Conservation (phyloP, 2,113 vertebrate genomes). For the Albula goreensis region DNA sequence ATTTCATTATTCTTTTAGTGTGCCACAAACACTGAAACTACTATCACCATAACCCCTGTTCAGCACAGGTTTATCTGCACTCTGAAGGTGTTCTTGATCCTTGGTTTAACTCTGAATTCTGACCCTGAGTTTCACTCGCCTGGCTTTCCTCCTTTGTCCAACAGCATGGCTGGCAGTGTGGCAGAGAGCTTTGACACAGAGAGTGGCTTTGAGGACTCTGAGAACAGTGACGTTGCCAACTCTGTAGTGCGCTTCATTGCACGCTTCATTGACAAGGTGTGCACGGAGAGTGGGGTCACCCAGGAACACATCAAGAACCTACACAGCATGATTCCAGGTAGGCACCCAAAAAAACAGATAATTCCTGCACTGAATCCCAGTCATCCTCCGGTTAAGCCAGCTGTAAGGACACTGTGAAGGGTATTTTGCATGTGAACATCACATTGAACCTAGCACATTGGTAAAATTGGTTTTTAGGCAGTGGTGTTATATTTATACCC, state of each 20-base stretch:
- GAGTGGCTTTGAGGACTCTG: slow-evolving; percentile 95
- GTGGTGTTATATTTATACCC: too few relatives aligned
- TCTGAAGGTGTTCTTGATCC: neutral
- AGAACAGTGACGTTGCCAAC: slow-evolving; percentile 89
- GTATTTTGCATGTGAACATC: neutral
- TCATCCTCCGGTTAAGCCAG: neutral
- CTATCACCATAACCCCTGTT: neutral
- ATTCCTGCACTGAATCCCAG: neutral
- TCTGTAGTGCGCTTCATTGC: slow-evolving; percentile 89
- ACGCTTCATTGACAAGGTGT: slow-evolving; percentile 97
- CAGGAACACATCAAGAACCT: slow-evolving; percentile 97
- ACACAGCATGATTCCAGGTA: slow-evolving; percentile 98
- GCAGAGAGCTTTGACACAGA: slow-evolving; percentile 97
- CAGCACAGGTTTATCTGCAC: neutral
- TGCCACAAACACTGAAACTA: neutral
- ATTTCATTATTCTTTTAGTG: neutral
- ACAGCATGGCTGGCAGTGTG: slow-evolving; percentile 93
- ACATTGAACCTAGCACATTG: neutral
- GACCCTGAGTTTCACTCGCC: neutral
- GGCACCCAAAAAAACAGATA: neutral
- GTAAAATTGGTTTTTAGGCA: neutral
- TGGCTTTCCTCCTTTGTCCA: neutral
- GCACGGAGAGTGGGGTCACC: slow-evolving; percentile 96
- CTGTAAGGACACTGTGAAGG: neutral
- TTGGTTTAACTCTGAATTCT: too few relatives aligned